These are phyloP conservation scores for human (Homo sapiens) DNA, from an alignment of 2,113 vertebrate species.

Conservation along the genomic window GRCh38 chr14:25043001-25043500, in stretches of 20 bases:
- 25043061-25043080: background rate
- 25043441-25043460: background rate
- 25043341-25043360: background rate
- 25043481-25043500: background rate
- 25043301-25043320: background rate
- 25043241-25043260: background rate
- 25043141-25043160: background rate
- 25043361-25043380: background rate
- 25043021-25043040: background rate
- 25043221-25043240: background rate
- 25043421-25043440: background rate
- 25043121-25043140: background rate
- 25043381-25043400: background rate
- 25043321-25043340: background rate
- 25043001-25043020: conserved; percentile 29
- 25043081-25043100: background rate
- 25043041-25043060: background rate
- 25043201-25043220: background rate
- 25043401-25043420: background rate
- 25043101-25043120: background rate
- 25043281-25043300: conserved; percentile 10
- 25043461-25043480: background rate
- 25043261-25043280: background rate
- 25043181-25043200: background rate
- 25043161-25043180: background rate